phyloP scores from a whole-genome alignment of 2,113 vertebrate genomes.

The Trogon surrucura region DNA sequence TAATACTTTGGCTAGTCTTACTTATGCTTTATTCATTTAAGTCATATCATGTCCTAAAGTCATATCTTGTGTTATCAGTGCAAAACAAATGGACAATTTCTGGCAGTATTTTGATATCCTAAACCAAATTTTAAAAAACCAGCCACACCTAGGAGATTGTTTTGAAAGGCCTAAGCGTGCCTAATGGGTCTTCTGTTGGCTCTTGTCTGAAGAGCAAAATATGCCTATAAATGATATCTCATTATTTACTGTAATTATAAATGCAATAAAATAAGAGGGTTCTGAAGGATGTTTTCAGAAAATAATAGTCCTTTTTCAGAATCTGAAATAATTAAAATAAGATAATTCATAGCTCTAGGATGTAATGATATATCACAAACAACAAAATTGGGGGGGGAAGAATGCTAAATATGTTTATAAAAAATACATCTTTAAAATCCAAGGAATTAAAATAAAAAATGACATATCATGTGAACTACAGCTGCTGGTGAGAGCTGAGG shows the following conservation, averaged over 20 bases:
- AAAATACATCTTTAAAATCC: not conserved
- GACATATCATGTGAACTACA: not conserved
- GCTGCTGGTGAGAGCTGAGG: not conserved
- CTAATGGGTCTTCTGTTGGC: not conserved
- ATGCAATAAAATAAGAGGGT: not conserved
- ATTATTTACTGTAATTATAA: constrained; percentile 17
- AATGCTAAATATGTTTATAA: not conserved
- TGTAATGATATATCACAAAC: not conserved
- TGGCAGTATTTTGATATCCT: not conserved
- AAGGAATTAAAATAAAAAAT: not conserved
- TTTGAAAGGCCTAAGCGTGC: not conserved
- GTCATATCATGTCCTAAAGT: not conserved
- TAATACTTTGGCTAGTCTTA: not conserved
- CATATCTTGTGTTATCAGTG: not conserved
- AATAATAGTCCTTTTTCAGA: not conserved
- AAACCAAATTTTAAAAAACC: not conserved
- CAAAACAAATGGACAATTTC: not conserved
- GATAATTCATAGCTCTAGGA: not conserved
- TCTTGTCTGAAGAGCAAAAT: not conserved
- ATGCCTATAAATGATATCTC: not conserved
- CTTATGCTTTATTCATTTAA: not conserved
- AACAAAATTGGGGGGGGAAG: not conserved
- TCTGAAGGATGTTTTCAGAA: not conserved
- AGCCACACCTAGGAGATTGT: not conserved
- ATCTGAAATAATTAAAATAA: constrained; percentile 1